These are phyloP conservation scores for Anoplophora glabripennis DNA, from an alignment of 1,140 invertebrate genomes.

Conservation along the genomic window DNA sequence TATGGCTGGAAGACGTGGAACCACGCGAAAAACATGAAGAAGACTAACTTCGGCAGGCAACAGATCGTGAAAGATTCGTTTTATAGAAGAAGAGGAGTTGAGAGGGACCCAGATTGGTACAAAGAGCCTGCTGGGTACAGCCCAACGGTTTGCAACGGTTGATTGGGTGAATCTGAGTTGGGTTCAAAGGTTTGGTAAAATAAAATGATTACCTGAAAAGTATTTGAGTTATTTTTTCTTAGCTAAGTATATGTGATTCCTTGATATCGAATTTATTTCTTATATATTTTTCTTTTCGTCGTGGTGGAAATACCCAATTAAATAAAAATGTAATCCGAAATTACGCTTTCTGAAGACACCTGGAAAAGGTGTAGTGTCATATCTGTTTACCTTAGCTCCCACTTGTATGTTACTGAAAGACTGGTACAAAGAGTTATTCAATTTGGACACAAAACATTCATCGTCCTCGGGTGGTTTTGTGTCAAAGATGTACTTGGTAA, in stretches of 20 bases:
- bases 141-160: slow-evolving; percentile 38
- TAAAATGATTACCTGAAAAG: background rate
- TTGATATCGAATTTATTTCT: too few relatives aligned
- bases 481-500: too few relatives aligned
- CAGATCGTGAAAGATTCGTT: slow-evolving; percentile 44
- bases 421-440: background rate
- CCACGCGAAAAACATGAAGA: slow-evolving; percentile 27
- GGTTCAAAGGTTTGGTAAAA: background rate
- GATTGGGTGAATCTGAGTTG: background rate
- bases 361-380: too few relatives aligned
- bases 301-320: too few relatives aligned
- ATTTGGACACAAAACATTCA: slow-evolving; percentile 8
- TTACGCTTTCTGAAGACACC: slow-evolving; percentile 4
- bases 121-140: slow-evolving; percentile 37
- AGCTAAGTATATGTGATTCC: too few relatives aligned
- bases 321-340: too few relatives aligned
- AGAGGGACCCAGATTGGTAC: slow-evolving; percentile 45
- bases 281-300: too few relatives aligned
- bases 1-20: slow-evolving; percentile 47
- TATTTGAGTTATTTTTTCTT: background rate
- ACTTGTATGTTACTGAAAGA: slow-evolving; percentile 17
- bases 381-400: background rate
- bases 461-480: background rate
- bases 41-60: slow-evolving; percentile 37
- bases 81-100: slow-evolving; percentile 42